Evolutionary conservation across 2,113 vertebrate species (phyloP), one percentile per base, ranked within the genome.

Genomic region (Opisthocomus hoazin): DNA sequence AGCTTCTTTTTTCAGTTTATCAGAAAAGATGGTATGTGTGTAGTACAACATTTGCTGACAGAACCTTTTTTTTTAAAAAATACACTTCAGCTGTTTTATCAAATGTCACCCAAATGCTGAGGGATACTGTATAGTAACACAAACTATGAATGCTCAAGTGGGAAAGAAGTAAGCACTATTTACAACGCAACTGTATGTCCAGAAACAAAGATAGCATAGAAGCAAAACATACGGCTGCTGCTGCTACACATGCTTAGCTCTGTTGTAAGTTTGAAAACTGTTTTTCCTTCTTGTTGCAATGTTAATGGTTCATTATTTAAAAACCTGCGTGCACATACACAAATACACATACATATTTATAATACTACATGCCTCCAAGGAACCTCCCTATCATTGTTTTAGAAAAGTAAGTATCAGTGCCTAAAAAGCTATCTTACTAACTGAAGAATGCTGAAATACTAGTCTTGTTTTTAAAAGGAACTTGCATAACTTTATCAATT

Each of bases 11-110:
- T 78, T 84, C 83, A 92, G 60, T 48, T 93, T 58, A 79, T 78
- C 56, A 71, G 87, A 57, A 80, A 90, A 68, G 46, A 74, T 58
- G 90, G 34, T 70, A 43, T 12, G 8, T 29, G 34, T 43, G 54
- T 64, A 73, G 64, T 58, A 85, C 50, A 87, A 64, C 61, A 76
- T 69, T 64, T 69, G 39, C 88, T 88, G 66, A 94, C 24, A 90
- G 57, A 93, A 85, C 19, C 39, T 82, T 85, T 70, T 76, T 76
- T 60, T 34, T 8, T 2, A 9, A 46, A 80, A 90, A n/a, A 68
- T 36, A 84, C 50, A 84, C 56, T 94, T 95, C 89, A 80, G 76
- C 79, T 85, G 26, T 56, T 95, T 66, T 46, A 94, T 58, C 95
- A 58, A 77, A 80, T 83, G n/a, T 94, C 76, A 92, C 46, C 29